A percentile compares a stretch with the other conserved stretches of the same genome.
phyloP scores from a whole-genome alignment of 2,888 invertebrate species.

The Orchestes rusci region DNA sequence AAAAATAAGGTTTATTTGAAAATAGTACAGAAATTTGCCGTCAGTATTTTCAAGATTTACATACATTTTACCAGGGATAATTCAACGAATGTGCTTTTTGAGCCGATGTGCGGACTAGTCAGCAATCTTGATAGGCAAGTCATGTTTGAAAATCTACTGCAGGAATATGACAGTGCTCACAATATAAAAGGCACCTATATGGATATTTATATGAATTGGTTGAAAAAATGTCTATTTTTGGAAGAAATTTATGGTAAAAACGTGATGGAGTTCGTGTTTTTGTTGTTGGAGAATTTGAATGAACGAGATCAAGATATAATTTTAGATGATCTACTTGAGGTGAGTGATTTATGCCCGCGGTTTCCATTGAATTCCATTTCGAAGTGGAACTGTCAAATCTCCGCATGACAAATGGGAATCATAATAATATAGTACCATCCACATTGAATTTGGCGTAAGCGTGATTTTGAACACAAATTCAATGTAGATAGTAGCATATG shows the following conservation, averaged over 20 bases:
- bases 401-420: no score
- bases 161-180: constrained; percentile 30
- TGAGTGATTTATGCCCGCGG: no score
- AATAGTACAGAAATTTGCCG: constrained; percentile 45
- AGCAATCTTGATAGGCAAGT: constrained; percentile 50
- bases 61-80: constrained; percentile 48
- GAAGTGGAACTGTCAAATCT: no score
- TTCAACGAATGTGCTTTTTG: constrained; percentile 45
- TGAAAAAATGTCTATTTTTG: constrained; percentile 47
- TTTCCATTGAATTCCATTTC: no score
- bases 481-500: no score
- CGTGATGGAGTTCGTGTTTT: constrained; percentile 57
- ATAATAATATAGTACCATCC: no score
- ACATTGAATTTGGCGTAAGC: no score
- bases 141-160: constrained; percentile 47
- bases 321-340: constrained; percentile 52
- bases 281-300: constrained; percentile 50
- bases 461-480: no score
- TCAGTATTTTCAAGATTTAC: constrained; percentile 48
- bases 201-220: constrained; percentile 33
- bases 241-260: constrained; percentile 48
- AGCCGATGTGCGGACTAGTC: constrained; percentile 50
- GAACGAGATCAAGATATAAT: constrained; percentile 50
- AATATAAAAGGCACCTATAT: constrained; percentile 29
- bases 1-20: constrained; percentile 44